Evolutionary conservation across 2,888 invertebrate genomes (phyloP).

Genomic region (Loripinus fragilis): DNA sequence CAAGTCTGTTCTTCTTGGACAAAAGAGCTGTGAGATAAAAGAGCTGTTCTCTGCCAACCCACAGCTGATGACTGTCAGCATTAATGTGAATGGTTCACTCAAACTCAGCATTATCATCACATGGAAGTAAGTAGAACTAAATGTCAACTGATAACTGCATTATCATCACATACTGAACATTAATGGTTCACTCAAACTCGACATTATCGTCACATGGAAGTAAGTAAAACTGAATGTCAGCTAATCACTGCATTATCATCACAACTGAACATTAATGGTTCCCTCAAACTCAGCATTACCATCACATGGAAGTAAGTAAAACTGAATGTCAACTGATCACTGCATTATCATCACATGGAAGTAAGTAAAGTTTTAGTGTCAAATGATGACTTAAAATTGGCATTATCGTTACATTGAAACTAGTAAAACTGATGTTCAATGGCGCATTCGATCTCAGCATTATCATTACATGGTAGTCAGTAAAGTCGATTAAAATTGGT

Average conservation of each 20-base stretch:
- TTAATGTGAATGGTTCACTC: conserved; percentile 86
- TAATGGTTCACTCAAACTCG: conserved; percentile 85
- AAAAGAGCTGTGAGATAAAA: conserved; percentile 86
- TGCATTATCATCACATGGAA: no score
- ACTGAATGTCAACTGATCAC: no score
- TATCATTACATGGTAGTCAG: no score
- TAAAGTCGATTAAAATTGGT: no score
- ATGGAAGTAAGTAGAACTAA: conserved; percentile 85
- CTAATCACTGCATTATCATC: no score
- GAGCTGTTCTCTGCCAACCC: conserved; percentile 86
- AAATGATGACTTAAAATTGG: no score
- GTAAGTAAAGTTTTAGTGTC: no score
- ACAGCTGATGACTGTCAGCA: conserved; percentile 86
- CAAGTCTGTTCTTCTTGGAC: conserved; percentile 84
- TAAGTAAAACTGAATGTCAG: neutral
- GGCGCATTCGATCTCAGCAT: no score
- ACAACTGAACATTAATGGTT: conserved; percentile 85
- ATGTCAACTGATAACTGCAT: neutral
- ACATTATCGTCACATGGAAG: neutral
- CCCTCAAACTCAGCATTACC: conserved; percentile 83
- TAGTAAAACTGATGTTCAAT: no score
- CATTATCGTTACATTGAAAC: no score
- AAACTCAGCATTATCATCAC: conserved; percentile 86
- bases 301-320: neutral
- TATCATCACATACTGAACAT: no score